phyloP scores from a whole-genome alignment of 2,113 vertebrate species.

The Chinchilla lanigera region DNA sequence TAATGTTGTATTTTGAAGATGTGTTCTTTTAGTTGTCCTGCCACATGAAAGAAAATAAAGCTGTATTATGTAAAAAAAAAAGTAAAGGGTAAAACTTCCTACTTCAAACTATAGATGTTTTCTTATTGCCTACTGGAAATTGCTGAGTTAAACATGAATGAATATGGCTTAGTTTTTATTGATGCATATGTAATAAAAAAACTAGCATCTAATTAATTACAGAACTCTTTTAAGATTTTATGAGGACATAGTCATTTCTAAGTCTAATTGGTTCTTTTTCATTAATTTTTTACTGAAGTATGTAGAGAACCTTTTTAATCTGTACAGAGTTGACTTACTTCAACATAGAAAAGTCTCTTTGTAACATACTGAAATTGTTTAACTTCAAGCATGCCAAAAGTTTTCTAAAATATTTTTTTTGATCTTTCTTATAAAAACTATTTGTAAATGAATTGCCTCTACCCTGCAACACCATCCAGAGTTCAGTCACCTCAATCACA shows the following conservation, averaged over 20 bases:
- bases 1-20: background rate
- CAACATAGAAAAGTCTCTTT: background rate
- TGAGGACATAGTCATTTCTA: background rate
- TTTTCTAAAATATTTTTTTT: slow-evolving; percentile 27
- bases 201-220: background rate
- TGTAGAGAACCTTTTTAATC: background rate
- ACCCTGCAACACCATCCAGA: background rate
- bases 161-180: slow-evolving; percentile 29
- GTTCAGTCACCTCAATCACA: slow-evolving; percentile 32
- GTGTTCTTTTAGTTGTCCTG: background rate
- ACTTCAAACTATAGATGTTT: background rate
- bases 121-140: background rate
- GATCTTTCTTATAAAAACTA: background rate
- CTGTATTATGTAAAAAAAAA: background rate
- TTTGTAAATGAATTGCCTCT: background rate
- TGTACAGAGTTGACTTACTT: background rate
- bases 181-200: background rate
- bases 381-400: background rate
- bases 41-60: background rate
- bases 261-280: background rate
- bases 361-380: background rate
- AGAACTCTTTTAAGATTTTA: background rate
- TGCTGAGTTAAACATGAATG: background rate
- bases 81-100: background rate
- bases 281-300: slow-evolving; percentile 27